Evolutionary conservation across 2,113 vertebrate species (phyloP).

Genomic region (Amphilophus citrinellus): DNA sequence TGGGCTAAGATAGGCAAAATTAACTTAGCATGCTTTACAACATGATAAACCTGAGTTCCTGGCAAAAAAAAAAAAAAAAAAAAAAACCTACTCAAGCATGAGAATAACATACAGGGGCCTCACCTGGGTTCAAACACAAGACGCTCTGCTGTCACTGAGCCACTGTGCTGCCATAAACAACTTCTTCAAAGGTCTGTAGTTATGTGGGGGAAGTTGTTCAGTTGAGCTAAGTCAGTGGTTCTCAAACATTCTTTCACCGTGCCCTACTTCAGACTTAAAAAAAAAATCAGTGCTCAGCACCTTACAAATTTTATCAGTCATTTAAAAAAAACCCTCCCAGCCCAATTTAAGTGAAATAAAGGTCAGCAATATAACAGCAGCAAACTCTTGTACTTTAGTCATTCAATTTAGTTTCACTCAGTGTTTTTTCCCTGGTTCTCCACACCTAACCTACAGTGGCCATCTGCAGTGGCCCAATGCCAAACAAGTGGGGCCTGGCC

Average conservation of each 20-base stretch:
- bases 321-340: background rate
- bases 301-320: background rate
- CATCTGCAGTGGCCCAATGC: background rate
- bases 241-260: background rate
- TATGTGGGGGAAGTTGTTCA: background rate
- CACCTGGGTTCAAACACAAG: background rate
- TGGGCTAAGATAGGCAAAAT: background rate
- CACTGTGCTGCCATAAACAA: background rate
- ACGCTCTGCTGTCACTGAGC: background rate
- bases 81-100: constrained; percentile 19
- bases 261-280: background rate
- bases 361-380: background rate
- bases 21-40: background rate
- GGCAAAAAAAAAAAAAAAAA: background rate
- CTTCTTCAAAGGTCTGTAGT: background rate
- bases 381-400: background rate
- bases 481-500: too few species aligned
- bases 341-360: too few species aligned
- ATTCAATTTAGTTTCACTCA: background rate
- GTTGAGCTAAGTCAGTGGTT: background rate
- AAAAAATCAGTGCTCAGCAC: background rate
- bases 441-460: background rate
- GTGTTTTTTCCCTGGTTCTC: background rate
- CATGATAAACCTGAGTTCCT: background rate
- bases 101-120: background rate